Evolutionary conservation across 2,797 vertebrate species (phyloP), one percentile per base, ranked within the genome.

Genomic region (Neosalanx taihuensis): DNA sequence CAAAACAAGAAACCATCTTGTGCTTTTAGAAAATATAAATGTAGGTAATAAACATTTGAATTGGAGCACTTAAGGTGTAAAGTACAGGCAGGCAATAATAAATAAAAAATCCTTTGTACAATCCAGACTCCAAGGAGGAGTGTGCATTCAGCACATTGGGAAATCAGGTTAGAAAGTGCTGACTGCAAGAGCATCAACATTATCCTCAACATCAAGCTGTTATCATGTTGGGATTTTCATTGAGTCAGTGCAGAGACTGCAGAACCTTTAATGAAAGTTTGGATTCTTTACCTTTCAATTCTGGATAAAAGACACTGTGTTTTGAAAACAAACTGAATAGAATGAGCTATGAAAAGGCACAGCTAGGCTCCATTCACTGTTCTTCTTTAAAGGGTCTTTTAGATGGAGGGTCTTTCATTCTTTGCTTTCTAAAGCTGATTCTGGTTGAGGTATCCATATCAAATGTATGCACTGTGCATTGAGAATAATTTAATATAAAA

Each of bases 281-380:
- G 46, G 35, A 29, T 30, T 64, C 49, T 51, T 46, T 46, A 12
- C 12, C 10, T 46, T 46, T 46, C 7, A 3, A 46, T 46, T 46
- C 13, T 3, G 1, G 13, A 26, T 26, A 9, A 46, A 46, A 46
- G 41, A 46, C 41, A 46, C 7, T 46, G 7, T 41, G 10, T 35
- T 35, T 35, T 12, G 2, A 41, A 41, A 35, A 35, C 3, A 35
- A 35, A 35, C 33, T 60, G 61, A 66, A 71, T 30, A 74, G 37
- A 67, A 41, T n/a, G 56, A 75, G 74, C 65, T 60, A 13, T 67
- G 33, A 57, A 76, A 80, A 84, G 82, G 82, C 79, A 81, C 78
- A 81, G 69, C 72, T 69, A 74, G 64, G 3, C 0, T 77, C 75
- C 76, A 82, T 79, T 70, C 23, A 68, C 29, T 69, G 63, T 72